Conservation (phyloP, 2,888 invertebrate genomes). For the Salpingus planirostris region DNA sequence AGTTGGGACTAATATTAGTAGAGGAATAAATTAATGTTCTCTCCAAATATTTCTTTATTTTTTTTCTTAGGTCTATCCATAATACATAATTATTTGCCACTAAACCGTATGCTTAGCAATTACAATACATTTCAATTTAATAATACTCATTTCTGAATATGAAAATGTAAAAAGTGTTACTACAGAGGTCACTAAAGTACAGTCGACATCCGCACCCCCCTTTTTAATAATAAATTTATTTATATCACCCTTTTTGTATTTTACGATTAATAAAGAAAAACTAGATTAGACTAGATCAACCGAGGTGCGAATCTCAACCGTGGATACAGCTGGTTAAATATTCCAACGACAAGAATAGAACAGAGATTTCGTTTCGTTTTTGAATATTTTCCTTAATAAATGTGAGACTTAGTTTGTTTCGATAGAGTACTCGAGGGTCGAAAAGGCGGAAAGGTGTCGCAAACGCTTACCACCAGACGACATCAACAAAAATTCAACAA, state of each 20-base stretch:
- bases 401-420: no score
- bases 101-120: conserved; percentile 37
- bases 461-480: not conserved
- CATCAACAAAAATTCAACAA: conserved; percentile 4
- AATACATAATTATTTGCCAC: conserved; percentile 38
- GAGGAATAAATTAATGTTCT: conserved; percentile 4
- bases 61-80: conserved; percentile 31
- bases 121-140: conserved; percentile 34
- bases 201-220: conserved; percentile 13
- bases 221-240: conserved; percentile 18
- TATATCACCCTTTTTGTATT: conserved; percentile 31
- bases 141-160: conserved; percentile 36
- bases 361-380: conserved; percentile 7
- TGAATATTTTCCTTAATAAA: no score
- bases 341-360: conserved; percentile 15
- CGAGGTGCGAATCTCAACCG: conserved; percentile 21
- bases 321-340: conserved; percentile 16
- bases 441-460: no score
- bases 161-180: conserved; percentile 35
- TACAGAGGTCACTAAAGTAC: conserved; percentile 21
- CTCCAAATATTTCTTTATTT: conserved; percentile 31
- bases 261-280: conserved; percentile 25
- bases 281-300: conserved; percentile 29
- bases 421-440: conserved; percentile 10
- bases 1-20: no score